These are phyloP conservation scores for Copidosoma floridanum DNA, from an alignment of 1,140 invertebrate species.

Conservation along the genomic window DNA sequence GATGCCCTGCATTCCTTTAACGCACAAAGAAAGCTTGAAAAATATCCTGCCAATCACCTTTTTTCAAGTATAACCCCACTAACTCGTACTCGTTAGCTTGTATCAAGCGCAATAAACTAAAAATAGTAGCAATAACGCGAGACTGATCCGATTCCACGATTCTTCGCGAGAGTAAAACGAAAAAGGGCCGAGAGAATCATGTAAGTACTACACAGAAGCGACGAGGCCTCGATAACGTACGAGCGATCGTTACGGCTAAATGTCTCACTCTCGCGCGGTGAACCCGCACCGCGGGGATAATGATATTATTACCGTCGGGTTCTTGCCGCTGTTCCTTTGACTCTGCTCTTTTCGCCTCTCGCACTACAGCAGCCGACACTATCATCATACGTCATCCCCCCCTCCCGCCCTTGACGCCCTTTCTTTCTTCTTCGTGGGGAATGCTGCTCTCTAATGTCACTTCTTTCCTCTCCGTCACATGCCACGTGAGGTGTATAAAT, in stretches of 20 bases:
- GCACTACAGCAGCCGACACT: conserved; percentile 24
- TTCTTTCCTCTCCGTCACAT: neutral
- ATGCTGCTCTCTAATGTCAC: conserved; percentile 17
- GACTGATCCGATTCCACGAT: too few species aligned
- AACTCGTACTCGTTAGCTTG: too few species aligned
- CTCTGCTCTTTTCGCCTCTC: conserved; percentile 18
- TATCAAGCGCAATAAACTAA: too few species aligned
- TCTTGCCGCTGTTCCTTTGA: too few species aligned
- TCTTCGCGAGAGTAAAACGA: too few species aligned
- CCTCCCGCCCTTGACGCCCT: conserved; percentile 20
- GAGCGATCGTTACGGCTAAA: conserved; percentile 38
- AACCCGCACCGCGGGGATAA: conserved; percentile 33
- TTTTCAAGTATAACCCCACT: too few species aligned
- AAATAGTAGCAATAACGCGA: too few species aligned
- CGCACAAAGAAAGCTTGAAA: too few species aligned
- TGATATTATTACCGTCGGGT: conserved; percentile 44
- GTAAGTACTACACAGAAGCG: conserved; percentile 16
- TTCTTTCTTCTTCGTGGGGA: conserved; percentile 14
- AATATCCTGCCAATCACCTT: too few species aligned
- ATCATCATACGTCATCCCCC: conserved; percentile 40
- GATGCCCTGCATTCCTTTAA: neutral
- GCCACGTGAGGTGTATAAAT: neutral
- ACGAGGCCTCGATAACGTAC: conserved; percentile 38
- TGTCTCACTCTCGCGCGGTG: conserved; percentile 39
- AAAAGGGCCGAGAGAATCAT: neutral